Evolutionary conservation across 2,797 vertebrate genomes (phyloP).

Genomic region (Xiphophorus birchmanni): DNA sequence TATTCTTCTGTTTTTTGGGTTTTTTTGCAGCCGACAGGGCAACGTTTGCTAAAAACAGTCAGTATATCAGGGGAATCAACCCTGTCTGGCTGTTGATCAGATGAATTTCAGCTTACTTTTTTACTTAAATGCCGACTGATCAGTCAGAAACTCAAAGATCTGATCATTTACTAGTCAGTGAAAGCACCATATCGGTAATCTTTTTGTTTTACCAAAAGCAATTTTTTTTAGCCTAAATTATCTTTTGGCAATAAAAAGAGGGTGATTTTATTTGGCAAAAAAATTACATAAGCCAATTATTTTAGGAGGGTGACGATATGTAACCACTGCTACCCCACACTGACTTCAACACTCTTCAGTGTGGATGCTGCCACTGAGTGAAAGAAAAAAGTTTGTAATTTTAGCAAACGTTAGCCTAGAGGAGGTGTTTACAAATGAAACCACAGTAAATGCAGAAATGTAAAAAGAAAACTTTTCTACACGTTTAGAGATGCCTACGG

Average conservation of each 20-base stretch:
- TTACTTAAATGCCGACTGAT: background rate
- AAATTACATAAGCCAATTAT: too few relatives aligned
- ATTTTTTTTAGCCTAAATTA: too few relatives aligned
- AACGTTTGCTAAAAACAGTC: slow-evolving; percentile 24
- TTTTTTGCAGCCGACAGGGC: background rate
- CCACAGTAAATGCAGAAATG: background rate
- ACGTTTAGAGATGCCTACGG: background rate
- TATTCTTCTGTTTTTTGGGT: background rate
- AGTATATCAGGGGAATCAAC: slow-evolving; percentile 26
- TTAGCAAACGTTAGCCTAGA: background rate
- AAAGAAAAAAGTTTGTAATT: background rate
- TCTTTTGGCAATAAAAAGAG: too few relatives aligned
- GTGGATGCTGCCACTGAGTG: background rate
- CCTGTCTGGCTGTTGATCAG: background rate
- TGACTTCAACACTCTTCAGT: background rate
- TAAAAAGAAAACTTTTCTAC: background rate
- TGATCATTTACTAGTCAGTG: background rate
- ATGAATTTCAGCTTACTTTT: background rate
- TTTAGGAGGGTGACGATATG: too few relatives aligned
- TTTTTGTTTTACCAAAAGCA: too few relatives aligned
- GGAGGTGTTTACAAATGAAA: background rate
- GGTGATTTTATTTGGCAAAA: too few relatives aligned
- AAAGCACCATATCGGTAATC: background rate
- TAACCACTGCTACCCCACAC: background rate
- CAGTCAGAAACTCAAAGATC: background rate